Evolutionary conservation across 2,888 invertebrate genomes (phyloP).

Genomic region (Alitta virens): DNA sequence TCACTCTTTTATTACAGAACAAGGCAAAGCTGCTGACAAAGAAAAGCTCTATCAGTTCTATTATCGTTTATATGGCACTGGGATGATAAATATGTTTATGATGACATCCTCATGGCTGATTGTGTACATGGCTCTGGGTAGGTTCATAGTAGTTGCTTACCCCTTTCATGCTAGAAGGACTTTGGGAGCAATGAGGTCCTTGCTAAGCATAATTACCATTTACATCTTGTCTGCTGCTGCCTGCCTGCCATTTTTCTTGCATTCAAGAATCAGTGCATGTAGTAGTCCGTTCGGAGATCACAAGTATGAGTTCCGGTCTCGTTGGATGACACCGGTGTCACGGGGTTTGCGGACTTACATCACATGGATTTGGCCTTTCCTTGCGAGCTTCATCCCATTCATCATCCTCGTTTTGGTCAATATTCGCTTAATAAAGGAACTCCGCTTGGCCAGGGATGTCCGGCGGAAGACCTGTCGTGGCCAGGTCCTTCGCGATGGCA

Average conservation of each 20-base stretch:
- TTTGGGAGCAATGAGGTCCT: conserved; percentile 62
- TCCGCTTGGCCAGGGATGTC: conserved; percentile 41
- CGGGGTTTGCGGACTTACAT: conserved; percentile 12
- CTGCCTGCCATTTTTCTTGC: conserved; percentile 62
- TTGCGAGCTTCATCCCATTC: conserved; percentile 45
- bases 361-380: conserved; percentile 38
- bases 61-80: conserved; percentile 41
- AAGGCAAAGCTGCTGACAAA: conserved; percentile 59
- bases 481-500: conserved; percentile 31
- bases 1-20: conserved; percentile 53
- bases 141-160: conserved; percentile 73
- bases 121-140: conserved; percentile 70
- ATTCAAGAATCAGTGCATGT: background rate
- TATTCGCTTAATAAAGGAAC: conserved; percentile 41
- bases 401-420: conserved; percentile 44
- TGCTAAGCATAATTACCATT: conserved; percentile 66
- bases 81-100: conserved; percentile 52
- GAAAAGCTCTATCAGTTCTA: conserved; percentile 54
- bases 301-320: background rate
- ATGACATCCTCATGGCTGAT: conserved; percentile 75
- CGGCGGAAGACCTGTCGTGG: conserved; percentile 35
- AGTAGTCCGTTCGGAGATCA: background rate
- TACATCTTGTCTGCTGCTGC: conserved; percentile 68
- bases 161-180: conserved; percentile 63
- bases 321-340: background rate